phyloP scores from a whole-genome alignment of 2,113 vertebrate species.

The Sarotherodon lohbergeri region DNA sequence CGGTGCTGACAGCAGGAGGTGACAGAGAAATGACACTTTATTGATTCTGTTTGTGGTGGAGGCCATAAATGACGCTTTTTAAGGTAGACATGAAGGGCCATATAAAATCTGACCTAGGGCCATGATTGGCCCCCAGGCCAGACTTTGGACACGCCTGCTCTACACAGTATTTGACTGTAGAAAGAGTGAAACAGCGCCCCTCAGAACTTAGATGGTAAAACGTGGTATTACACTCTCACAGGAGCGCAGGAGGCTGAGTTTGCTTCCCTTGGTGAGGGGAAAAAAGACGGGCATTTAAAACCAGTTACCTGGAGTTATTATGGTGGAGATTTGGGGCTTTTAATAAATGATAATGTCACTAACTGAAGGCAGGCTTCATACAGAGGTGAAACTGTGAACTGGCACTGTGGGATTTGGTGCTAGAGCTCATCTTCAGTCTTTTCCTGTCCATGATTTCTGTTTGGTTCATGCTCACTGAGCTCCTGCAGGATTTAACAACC shows the following conservation, averaged over 20 bases:
- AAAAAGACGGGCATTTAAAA: not conserved
- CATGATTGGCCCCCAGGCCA: not conserved
- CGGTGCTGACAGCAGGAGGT: rapidly evolving
- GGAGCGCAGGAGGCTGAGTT: not conserved
- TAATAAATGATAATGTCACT: not conserved
- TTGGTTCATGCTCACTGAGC: not conserved
- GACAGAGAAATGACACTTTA: rapidly evolving
- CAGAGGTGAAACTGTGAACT: not conserved
- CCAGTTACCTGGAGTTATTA: not conserved
- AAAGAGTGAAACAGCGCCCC: not conserved
- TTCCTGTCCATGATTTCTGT: not conserved
- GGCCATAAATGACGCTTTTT: not conserved
- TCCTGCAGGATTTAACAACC: not conserved
- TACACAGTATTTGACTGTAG: not conserved
- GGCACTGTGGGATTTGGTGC: not conserved
- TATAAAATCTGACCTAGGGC: not conserved
- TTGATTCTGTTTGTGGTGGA: not conserved
- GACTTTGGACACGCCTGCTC: not conserved
- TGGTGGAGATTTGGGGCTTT: not conserved
- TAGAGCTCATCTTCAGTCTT: not conserved
- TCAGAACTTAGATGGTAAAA: not conserved
- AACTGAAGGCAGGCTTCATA: not conserved
- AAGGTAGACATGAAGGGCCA: not conserved
- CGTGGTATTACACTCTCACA: not conserved
- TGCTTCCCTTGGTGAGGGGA: rapidly evolving